Percentiles rank a stretch among this genome's conserved stretches.
phyloP scores from a whole-genome alignment of 1,140 invertebrate species.

The Zeugodacus cucurbitae region DNA sequence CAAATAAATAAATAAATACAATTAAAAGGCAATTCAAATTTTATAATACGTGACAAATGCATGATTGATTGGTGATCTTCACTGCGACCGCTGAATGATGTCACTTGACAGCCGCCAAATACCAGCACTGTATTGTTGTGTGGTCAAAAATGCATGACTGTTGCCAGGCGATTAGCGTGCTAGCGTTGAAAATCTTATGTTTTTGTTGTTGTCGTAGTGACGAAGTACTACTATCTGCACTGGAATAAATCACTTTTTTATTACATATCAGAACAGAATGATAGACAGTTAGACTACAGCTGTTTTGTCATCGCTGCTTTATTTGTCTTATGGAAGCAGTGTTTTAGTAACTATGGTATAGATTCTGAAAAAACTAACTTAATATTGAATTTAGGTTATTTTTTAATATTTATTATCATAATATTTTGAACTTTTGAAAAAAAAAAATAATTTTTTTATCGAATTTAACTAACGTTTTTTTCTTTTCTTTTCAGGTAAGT shows the following conservation, averaged over 20 bases:
- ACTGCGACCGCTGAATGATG: neutral
- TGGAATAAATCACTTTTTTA: no score
- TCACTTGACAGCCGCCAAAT: neutral
- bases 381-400: neutral
- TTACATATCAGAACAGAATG: no score
- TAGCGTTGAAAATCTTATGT: neutral
- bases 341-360: neutral
- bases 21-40: neutral
- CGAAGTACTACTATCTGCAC: neutral
- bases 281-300: no score
- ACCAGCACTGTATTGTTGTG: no score
- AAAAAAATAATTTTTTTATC: neutral
- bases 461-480: neutral
- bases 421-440: neutral
- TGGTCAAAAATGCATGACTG: neutral
- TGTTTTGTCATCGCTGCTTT: no score
- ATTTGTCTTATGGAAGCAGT: no score
- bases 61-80: conserved; percentile 10
- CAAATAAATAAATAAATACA: neutral
- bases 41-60: neutral
- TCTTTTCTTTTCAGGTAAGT: conserved; percentile 16
- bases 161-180: neutral
- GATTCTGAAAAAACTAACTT: neutral
- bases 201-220: neutral
- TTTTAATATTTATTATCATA: neutral